A percentile compares a stretch with the other conserved stretches of the same genome.
Evolutionary conservation across 2,888 invertebrate species (phyloP).

Genomic region (Ochlodes sylvanus): DNA sequence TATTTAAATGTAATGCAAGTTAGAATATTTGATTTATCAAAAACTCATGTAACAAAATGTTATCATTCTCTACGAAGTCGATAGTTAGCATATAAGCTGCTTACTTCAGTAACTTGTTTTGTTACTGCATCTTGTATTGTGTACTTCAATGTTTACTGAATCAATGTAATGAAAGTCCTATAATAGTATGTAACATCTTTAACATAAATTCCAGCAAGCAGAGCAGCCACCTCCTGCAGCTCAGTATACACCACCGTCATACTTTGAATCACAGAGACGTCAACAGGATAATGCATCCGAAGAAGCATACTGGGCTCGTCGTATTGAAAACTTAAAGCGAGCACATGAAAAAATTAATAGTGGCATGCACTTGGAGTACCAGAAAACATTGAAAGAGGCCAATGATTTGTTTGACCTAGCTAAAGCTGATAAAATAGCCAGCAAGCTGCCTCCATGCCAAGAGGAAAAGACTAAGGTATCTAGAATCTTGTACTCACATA

Average conservation of each 20-base stretch:
- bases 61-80: too few species aligned
- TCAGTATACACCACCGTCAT: conserved; percentile 55
- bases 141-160: too few species aligned
- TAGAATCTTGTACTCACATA: background rate
- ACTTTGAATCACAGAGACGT: conserved; percentile 58
- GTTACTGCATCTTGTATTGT: too few species aligned
- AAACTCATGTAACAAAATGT: too few species aligned
- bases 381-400: conserved; percentile 75
- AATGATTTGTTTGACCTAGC: conserved; percentile 70
- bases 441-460: conserved; percentile 75
- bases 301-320: conserved; percentile 76
- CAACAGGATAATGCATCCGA: conserved; percentile 69
- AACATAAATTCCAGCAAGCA: conserved; percentile 61
- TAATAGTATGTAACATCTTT: too few species aligned
- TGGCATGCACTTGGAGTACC: conserved; percentile 73
- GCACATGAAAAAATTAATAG: conserved; percentile 75
- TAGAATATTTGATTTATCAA: too few species aligned
- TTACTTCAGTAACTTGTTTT: too few species aligned
- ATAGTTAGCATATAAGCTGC: too few species aligned
- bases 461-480: conserved; percentile 77
- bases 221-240: conserved; percentile 61
- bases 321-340: conserved; percentile 73
- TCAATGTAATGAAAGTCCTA: too few species aligned
- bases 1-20: too few species aligned
- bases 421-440: conserved; percentile 65